Conservation (phyloP, 2,113 vertebrate genomes). For the Microtus montanus region DNA sequence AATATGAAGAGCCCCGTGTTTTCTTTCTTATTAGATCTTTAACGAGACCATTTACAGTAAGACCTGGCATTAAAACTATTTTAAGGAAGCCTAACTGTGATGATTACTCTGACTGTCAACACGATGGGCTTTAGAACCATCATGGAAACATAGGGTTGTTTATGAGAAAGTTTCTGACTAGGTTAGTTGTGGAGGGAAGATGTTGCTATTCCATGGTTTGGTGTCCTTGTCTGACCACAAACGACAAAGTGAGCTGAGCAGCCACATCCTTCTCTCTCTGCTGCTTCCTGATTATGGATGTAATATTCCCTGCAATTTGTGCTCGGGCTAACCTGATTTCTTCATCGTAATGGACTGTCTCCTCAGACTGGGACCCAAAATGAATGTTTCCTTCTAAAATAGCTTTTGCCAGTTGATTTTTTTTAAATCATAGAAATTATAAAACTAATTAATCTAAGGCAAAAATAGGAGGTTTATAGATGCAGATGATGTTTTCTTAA, state of each 20-base stretch:
- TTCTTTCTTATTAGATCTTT: background rate
- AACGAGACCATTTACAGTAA: background rate
- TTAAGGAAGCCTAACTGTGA: background rate
- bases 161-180: background rate
- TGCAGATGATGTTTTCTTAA: background rate
- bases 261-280: background rate
- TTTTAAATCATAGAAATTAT: background rate
- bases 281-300: background rate
- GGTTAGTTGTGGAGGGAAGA: background rate
- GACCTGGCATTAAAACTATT: background rate
- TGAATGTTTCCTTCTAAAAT: background rate
- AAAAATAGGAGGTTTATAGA: background rate
- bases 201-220: background rate
- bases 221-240: background rate
- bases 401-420: background rate
- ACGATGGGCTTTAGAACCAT: background rate
- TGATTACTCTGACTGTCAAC: background rate
- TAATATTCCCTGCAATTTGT: too few relatives aligned
- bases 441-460: background rate
- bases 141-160: background rate
- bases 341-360: background rate
- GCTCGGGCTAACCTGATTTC: too few relatives aligned
- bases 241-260: background rate
- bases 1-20: background rate
- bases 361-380: background rate